Evolutionary conservation across 23 tunicate genomes (phyloP).

Genomic region (Styela clava): DNA sequence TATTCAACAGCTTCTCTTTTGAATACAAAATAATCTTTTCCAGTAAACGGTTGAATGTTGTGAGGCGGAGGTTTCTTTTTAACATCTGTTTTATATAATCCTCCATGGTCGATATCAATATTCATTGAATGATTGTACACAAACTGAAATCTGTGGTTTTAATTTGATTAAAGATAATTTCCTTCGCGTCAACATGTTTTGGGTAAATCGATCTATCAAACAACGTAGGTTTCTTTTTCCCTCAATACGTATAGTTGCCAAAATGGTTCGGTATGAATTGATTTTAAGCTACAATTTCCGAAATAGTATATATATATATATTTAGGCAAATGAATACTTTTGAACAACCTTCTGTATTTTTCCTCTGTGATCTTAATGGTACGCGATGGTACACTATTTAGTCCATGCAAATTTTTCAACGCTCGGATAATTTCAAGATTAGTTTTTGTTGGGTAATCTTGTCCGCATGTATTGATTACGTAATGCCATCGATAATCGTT

Average conservation of each 20-base stretch:
- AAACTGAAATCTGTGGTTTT: constrained; percentile 56
- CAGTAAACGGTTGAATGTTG: constrained; percentile 56
- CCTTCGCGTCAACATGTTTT: no score
- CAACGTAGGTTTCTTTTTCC: no score
- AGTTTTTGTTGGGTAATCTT: constrained; percentile 80
- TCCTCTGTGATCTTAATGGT: background rate
- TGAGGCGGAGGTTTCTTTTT: constrained; percentile 49
- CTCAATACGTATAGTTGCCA: no score
- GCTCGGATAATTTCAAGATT: constrained; percentile 52
- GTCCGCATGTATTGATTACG: constrained; percentile 80
- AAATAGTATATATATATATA: background rate
- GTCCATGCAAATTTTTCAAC: constrained; percentile 49
- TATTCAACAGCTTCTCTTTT: constrained; percentile 63
- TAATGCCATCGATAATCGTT: constrained; percentile 90
- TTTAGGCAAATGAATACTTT: constrained; percentile 12
- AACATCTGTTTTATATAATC: constrained; percentile 4
- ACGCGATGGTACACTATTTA: constrained; percentile 26
- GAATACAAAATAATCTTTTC: constrained; percentile 62
- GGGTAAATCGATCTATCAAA: no score
- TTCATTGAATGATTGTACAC: constrained; percentile 29
- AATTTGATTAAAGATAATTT: no score
- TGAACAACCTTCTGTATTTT: background rate
- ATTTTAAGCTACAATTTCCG: no score
- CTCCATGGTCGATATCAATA: background rate
- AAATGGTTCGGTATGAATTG: no score